Evolutionary conservation across 2,113 vertebrate species (phyloP).

Genomic region (Litocranius walleri): DNA sequence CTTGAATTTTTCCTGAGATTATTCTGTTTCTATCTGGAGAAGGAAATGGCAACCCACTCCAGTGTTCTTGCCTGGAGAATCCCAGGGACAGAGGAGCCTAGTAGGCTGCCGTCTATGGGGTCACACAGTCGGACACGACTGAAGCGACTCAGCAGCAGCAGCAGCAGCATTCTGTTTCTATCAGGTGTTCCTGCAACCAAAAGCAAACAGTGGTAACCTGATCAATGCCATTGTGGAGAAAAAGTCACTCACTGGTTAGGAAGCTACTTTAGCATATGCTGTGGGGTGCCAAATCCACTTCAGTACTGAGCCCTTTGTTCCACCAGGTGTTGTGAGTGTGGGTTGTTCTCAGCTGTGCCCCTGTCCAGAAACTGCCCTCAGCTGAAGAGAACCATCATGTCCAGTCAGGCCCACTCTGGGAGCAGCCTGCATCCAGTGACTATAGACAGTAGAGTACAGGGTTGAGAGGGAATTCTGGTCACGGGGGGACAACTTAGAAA

Average conservation of each 20-base stretch:
- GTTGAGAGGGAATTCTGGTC: background rate
- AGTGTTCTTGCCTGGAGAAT: background rate
- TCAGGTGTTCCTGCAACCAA: background rate
- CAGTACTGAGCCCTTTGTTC: background rate
- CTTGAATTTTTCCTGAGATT: background rate
- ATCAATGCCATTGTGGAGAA: background rate
- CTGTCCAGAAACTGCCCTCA: background rate
- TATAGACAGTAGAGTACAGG: background rate
- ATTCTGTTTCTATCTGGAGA: background rate
- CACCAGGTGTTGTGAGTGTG: background rate
- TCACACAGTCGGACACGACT: fast-evolving
- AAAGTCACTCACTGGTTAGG: background rate
- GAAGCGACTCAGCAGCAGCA: background rate
- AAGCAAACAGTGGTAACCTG: background rate
- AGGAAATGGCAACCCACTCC: background rate
- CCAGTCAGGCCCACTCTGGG: background rate
- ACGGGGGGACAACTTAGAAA: background rate
- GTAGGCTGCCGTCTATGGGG: background rate
- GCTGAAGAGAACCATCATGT: background rate
- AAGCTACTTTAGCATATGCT: background rate
- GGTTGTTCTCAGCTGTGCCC: background rate
- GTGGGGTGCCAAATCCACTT: background rate
- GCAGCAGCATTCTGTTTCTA: background rate
- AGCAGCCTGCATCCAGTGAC: background rate
- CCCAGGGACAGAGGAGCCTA: background rate